Base-by-base conservation (phyloP, 2,797 vertebrate species). In the Siniperca undulata region DNA sequence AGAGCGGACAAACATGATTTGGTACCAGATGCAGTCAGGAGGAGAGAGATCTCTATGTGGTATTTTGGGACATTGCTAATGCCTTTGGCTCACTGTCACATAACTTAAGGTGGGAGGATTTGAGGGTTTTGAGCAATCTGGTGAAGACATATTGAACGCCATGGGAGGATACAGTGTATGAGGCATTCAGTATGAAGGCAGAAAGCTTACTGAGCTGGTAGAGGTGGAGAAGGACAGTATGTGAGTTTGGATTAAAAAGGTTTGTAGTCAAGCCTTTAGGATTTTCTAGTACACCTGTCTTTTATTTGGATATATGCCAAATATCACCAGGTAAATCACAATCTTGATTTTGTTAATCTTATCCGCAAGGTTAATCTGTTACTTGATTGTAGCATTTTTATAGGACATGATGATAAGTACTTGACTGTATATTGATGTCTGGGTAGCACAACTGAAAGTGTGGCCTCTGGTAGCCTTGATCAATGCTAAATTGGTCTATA, bases 1-100 rank as follows among this genome's bases (percentile, higher is more conserved):
- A 5, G 48, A 61, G 38, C 6, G 22, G 20, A 80, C 56, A 74
- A 58, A 72, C 42, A 68, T 6, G 56, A 76, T 75, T 70, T 81
- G 65, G 52, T 59, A 64, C 9, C n/a, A 62, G 64, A 20, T 73
- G 74, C 69, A 73, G 42, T 44, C 65, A n/a, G 19, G 62, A 55
- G 52, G 53, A 60, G 52, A 50, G 19, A 27, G n/a, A 62, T 70
- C 40, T 40, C 22, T 67, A 3, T 40, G 65, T 20, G 44, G 58
- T 50, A 67, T 70, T 71, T 50, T 52, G 22, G 68, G 62, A 65
- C 38, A n/a, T 9, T 59, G 65, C 22, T 62, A n/a, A 72, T 50
- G 46, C 40, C 36, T 68, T 77, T 73, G 50, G 19, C 38, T 53
- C 17, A 38, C 44, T 55, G 71, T 67, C 55, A 80, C 24, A 53